Conservation (phyloP, 37 sponge, comb jelly and placozoan species). For the Oscarella lobularis region DNA sequence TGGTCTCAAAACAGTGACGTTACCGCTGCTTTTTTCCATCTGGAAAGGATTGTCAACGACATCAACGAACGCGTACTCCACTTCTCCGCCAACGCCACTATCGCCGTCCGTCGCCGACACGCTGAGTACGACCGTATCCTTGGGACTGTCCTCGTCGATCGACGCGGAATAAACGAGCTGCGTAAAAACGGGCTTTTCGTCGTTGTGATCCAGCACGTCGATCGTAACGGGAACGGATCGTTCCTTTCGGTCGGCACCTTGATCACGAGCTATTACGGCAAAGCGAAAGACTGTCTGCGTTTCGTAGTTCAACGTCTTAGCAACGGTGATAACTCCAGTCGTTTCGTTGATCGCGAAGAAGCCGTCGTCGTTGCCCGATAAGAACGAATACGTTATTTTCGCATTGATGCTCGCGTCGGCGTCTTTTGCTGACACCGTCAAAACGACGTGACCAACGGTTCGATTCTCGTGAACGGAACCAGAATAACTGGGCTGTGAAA, state of each 20-base stretch:
- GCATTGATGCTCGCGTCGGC: not conserved
- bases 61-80: not conserved
- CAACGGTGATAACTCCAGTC: not conserved
- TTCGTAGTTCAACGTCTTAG: not conserved
- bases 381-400: not conserved
- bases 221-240: not conserved
- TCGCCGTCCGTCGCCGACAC: not conserved
- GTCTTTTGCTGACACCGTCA: not conserved
- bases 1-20: not conserved
- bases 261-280: not conserved
- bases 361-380: not conserved
- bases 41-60: not conserved
- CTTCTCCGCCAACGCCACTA: not conserved
- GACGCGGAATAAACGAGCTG: not conserved
- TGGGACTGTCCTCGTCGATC: not conserved
- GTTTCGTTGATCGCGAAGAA: not conserved
- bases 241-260: not conserved
- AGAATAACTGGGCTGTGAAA: not conserved
- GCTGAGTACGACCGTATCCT: not conserved
- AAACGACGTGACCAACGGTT: not conserved
- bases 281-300: not conserved
- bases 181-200: not conserved
- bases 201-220: constrained; percentile 1
- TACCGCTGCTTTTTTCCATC: not conserved
- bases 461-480: not conserved